Base-by-base conservation (phyloP, 2,797 vertebrate species). In the Garrulus glandarius region DNA sequence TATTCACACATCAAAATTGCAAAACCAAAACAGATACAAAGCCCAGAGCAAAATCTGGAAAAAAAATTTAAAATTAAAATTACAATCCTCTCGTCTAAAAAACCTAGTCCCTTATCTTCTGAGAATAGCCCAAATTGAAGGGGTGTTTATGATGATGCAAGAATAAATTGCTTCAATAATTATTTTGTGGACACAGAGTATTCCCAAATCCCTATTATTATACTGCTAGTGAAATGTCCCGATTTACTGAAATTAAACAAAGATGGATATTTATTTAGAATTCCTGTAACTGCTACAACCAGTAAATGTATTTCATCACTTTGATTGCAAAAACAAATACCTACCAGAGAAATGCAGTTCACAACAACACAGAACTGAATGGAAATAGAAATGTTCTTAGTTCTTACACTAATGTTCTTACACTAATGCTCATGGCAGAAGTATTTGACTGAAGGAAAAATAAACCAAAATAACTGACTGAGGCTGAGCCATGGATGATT, bases 201-300 rank as follows among this genome's bases (percentile, higher is more conserved):
- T 93, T 97, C 95, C 85, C 67, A 96, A 95, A 92, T 94, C 72
- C 80, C 93, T 93, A 56, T 95, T 95, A 93, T 93, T 93, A 74
- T 68, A 87, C 64, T 74, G 87, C 52, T 96, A 96, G 83, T 92
- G 91, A 97, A 96, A 95, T 90, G 56, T 56, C 80, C 37, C 6
- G 18, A 94, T 79, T 96, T 97, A 95, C 95, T 94, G 95, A 96
- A 95, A 96, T 94, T 92, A 95, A 93, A 95, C 91, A 94, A 90
- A 96, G 92, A 72, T 69, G 95, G 94, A 92, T 87, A 96, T 79
- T 96, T 96, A 90, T 92, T 97, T 96, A 92, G 89, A 95, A 89
- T 96, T 95, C 93, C 95, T 95, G 94, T 96, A 97, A 97, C 80
- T 96, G 70, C 80, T 93, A 92, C 80, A 76, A 63, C 87, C 94